Conservation (phyloP, 2,113 vertebrate species). For the Cyprinodon tularosa region DNA sequence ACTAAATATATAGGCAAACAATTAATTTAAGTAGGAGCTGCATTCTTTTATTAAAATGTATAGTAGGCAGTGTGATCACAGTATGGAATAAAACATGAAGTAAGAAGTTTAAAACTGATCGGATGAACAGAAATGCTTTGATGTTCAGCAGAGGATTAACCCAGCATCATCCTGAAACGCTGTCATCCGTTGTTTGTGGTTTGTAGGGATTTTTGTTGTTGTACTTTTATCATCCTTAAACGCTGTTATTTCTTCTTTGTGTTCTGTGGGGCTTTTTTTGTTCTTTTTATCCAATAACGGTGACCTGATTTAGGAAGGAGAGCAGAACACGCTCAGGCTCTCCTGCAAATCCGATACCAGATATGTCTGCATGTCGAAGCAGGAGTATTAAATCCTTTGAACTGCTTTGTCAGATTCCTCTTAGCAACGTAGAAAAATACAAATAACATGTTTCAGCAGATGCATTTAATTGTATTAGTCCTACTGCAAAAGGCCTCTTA, state of each 20-base stretch:
- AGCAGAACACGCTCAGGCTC: background rate
- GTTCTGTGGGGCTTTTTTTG: background rate
- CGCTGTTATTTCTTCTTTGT: constrained; percentile 3
- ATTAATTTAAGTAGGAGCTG: no score
- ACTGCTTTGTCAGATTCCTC: background rate
- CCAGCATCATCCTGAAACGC: constrained; percentile 1
- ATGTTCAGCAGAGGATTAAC: constrained; percentile 29
- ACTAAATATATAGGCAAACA: no score
- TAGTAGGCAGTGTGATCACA: background rate
- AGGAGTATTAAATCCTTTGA: background rate
- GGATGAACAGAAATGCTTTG: constrained; percentile 14
- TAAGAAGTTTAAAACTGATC: no score
- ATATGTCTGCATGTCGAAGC: constrained; percentile 13
- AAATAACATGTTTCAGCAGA: background rate
- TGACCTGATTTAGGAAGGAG: constrained; percentile 24
- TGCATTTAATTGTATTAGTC: background rate
- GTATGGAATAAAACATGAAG: background rate
- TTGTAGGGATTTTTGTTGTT: background rate
- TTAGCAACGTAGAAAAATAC: background rate
- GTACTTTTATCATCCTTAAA: constrained; percentile 8
- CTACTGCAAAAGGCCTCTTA: background rate
- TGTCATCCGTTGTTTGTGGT: constrained; percentile 9
- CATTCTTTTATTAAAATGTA: no score
- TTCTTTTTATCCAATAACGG: background rate
- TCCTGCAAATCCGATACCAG: background rate